Evolutionary conservation across 2,888 invertebrate species (phyloP), one percentile per base, ranked within the genome.

Genomic region (Heliconius erato): DNA sequence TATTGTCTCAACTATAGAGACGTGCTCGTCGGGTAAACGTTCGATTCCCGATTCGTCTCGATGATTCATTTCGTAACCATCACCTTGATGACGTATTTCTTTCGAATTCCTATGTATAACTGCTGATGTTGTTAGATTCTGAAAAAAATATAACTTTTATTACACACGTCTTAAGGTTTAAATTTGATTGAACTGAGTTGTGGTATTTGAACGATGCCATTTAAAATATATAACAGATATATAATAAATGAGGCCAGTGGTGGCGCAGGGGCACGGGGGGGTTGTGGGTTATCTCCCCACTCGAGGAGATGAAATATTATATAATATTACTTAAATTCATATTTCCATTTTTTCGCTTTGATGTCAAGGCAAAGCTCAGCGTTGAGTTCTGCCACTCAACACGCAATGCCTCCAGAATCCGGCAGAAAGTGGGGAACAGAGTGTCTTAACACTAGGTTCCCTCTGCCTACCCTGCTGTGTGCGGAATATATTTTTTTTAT

Each of bases 1-100:
- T 85, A 97, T 96, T 9, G 98, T 98, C 93, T 98, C 98, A 14
- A 98, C 97, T 82, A 98, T 98, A 3, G 98, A 97, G 14, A 98
- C 98, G 90, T 98, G 98, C 91, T 98, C 98, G 89, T 98, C 98
- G 3, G 98, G 98, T 68, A 98, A 95, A 84, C 97, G 96, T 93
- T 98, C 98, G 28, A 97, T 97, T 35, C 95, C 94, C 23, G 96
- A 95, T 84, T 96, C 96, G 83, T 97, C 97, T 71, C 97, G 95
- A 87, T 96, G 94, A 79, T 86, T 92, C 23, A 91, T 67, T 86
- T 95, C 95, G 84, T 87, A 87, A 85, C 87, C 91, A n/a, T 92
- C 92, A 82, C 87, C 91, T 81, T 90, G 92, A 67, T 90, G 84
- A 86, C 95, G 91, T 87, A 96, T 91, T 90, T 94, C 93, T 69